Percentiles rank a stretch among this genome's conserved stretches.
phyloP scores from a whole-genome alignment of 2,797 vertebrate species.

The Cyclura pinguis region DNA sequence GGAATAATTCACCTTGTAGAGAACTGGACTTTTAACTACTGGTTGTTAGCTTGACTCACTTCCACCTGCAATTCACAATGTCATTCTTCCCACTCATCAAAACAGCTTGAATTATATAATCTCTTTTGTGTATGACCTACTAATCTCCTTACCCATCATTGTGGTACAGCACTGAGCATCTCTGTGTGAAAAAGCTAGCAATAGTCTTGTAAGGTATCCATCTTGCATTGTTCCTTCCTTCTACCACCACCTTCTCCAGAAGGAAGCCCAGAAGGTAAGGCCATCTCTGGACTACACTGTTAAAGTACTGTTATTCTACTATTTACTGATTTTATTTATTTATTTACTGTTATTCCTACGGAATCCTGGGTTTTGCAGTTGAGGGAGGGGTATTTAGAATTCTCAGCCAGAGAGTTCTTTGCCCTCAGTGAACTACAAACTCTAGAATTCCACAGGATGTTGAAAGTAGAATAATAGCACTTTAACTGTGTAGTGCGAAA shows the following conservation, averaged over 20 bases:
- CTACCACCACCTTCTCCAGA: neutral
- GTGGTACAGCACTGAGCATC: fast-evolving
- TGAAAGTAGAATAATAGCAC: too few species aligned
- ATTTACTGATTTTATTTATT: too few species aligned
- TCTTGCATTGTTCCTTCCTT: neutral
- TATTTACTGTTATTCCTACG: too few species aligned
- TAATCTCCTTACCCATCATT: neutral
- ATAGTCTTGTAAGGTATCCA: neutral
- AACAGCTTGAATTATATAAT: slow-evolving; percentile 19
- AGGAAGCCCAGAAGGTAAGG: neutral
- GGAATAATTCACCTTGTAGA: neutral
- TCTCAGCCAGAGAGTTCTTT: too few species aligned
- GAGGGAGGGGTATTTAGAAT: too few species aligned
- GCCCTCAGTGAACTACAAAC: too few species aligned
- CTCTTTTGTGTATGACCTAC: neutral
- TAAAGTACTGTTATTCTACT: too few species aligned
- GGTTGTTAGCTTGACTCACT: slow-evolving; percentile 4
- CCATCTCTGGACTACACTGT: too few species aligned
- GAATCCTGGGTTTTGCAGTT: too few species aligned
- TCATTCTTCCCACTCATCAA: slow-evolving; percentile 6
- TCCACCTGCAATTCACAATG: neutral
- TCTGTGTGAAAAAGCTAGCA: neutral
- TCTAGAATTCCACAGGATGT: too few species aligned
- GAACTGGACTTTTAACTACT: slow-evolving; percentile 1
- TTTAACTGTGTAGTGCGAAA: too few species aligned